Percentiles rank a stretch among this genome's conserved stretches.
Evolutionary conservation across 2,888 invertebrate species (phyloP).

Genomic region (Mythimna lalbum): DNA sequence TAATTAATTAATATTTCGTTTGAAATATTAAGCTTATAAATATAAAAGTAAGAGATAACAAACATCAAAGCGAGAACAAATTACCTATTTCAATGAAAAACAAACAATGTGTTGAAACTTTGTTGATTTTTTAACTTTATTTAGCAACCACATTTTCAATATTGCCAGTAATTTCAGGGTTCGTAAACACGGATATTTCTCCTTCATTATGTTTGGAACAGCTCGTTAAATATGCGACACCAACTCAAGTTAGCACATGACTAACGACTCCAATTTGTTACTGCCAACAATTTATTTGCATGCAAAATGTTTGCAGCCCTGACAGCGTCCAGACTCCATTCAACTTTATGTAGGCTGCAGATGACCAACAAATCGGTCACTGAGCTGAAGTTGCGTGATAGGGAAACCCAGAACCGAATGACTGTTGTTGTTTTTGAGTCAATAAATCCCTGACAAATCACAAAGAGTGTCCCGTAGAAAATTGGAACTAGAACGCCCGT

Average conservation of each 20-base stretch:
- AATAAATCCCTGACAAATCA: background rate
- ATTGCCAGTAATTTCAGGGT: slow-evolving; percentile 14
- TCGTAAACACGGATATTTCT: slow-evolving; percentile 19
- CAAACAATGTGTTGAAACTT: background rate
- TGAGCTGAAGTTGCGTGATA: slow-evolving; percentile 7
- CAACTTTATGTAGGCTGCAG: slow-evolving; percentile 23
- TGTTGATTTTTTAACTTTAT: background rate
- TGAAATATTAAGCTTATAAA: background rate
- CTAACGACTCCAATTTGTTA: slow-evolving; percentile 53
- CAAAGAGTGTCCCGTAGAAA: background rate
- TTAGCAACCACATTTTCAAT: slow-evolving; percentile 1
- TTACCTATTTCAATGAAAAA: no score
- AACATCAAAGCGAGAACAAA: background rate
- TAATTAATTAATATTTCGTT: background rate
- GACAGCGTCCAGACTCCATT: slow-evolving; percentile 33
- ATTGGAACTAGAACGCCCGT: background rate
- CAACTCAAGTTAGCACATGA: slow-evolving; percentile 48
- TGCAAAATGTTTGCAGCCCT: slow-evolving; percentile 50
- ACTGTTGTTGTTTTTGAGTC: slow-evolving; percentile 12
- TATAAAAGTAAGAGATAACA: background rate
- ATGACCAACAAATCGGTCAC: slow-evolving; percentile 34
- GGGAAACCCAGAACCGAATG: background rate
- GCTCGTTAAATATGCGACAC: slow-evolving; percentile 36
- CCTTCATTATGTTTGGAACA: slow-evolving; percentile 34
- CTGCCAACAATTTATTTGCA: slow-evolving; percentile 50